phyloP scores from a whole-genome alignment of 1,140 invertebrate genomes.

The Parapsyche elsis region DNA sequence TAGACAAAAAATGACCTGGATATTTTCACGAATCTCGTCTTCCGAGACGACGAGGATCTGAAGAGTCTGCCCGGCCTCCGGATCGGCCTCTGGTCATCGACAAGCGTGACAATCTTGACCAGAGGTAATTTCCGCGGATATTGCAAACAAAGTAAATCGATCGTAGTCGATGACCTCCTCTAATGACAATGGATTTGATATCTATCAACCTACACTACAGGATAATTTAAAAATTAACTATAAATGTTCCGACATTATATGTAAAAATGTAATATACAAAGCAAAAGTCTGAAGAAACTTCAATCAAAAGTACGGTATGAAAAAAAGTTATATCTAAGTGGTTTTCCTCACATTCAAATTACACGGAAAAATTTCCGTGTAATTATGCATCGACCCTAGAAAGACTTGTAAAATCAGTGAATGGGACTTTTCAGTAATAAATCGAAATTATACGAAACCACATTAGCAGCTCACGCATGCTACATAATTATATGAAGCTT shows the following conservation, averaged over 20 bases:
- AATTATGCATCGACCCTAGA: too few species aligned
- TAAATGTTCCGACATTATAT: not conserved
- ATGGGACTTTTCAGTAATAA: too few species aligned
- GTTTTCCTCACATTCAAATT: too few species aligned
- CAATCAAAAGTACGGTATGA: too few species aligned
- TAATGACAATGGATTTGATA: not conserved
- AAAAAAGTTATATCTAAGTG: too few species aligned
- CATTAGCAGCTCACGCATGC: not conserved
- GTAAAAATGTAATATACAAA: too few species aligned
- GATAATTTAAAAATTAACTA: not conserved
- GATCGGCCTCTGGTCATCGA: not conserved
- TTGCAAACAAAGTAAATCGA: not conserved
- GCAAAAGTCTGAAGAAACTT: too few species aligned
- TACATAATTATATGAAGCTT: not conserved
- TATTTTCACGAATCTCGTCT: not conserved
- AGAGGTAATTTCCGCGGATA: not conserved
- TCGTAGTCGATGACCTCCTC: not conserved
- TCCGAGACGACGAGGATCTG: too few species aligned
- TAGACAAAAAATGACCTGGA: not conserved
- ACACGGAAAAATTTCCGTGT: too few species aligned
- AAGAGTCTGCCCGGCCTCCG: not conserved
- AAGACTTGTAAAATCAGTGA: too few species aligned
- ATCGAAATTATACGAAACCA: too few species aligned
- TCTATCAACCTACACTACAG: too few species aligned
- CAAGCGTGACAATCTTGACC: not conserved